Conservation (phyloP, 2,797 vertebrate genomes). For the Microtus californicus region DNA sequence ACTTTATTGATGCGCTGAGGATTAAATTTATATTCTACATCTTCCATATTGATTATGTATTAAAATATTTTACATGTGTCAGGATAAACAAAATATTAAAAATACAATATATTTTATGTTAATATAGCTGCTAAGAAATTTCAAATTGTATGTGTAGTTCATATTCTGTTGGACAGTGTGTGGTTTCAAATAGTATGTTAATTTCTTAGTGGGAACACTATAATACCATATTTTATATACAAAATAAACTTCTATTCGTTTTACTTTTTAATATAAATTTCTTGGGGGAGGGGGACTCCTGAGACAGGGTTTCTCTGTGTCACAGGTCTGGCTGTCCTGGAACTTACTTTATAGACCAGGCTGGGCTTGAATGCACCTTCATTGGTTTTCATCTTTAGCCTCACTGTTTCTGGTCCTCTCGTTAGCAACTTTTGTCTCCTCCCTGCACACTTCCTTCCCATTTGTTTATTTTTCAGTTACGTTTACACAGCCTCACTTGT, state of each 20-base stretch:
- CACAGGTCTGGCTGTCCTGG: background rate
- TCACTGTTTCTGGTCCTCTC: slow-evolving; percentile 25
- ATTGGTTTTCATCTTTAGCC: slow-evolving; percentile 43
- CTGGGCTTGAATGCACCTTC: background rate
- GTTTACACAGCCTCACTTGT: slow-evolving; percentile 8
- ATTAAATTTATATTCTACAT: background rate
- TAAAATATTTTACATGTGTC: slow-evolving; percentile 18
- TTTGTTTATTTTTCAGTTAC: slow-evolving; percentile 52
- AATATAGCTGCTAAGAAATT: slow-evolving; percentile 34
- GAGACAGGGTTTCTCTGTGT: background rate
- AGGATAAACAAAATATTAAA: slow-evolving; percentile 50
- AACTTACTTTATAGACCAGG: background rate
- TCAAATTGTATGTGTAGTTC: slow-evolving; percentile 7
- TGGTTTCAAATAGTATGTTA: slow-evolving; percentile 44
- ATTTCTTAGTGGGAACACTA: slow-evolving; percentile 50
- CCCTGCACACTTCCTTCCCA: background rate
- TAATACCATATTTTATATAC: slow-evolving; percentile 43
- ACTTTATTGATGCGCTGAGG: background rate
- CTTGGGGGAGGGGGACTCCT: background rate
- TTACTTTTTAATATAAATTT: slow-evolving; percentile 9
- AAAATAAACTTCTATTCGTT: slow-evolving; percentile 58
- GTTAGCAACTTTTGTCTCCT: slow-evolving; percentile 40
- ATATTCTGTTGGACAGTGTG: slow-evolving; percentile 38
- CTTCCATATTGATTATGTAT: slow-evolving; percentile 27
- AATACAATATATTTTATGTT: slow-evolving; percentile 59